phyloP scores from a whole-genome alignment of 2,113 vertebrate genomes.

The Rhynchopsitta pachyrhyncha region DNA sequence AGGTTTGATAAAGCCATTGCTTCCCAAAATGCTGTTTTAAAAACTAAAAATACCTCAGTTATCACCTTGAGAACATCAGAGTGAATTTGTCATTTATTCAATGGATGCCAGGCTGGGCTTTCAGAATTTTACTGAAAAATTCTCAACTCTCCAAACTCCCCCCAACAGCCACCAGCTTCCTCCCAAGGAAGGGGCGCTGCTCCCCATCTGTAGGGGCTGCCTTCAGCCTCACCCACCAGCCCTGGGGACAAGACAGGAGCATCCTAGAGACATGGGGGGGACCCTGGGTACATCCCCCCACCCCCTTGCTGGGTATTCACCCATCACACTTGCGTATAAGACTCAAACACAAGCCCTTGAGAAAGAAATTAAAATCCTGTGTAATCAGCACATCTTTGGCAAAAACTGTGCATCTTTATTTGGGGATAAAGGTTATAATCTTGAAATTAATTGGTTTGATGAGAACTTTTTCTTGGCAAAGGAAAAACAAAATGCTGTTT shows the following conservation, averaged over 20 bases:
- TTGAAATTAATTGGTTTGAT: not conserved
- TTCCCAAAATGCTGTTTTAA: not conserved
- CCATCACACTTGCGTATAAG: fast-evolving
- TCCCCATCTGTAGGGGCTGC: fast-evolving
- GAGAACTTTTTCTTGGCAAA: not conserved
- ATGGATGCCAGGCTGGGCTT: not conserved
- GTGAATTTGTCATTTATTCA: not conserved
- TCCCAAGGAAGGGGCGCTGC: fast-evolving
- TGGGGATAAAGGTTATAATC: not conserved
- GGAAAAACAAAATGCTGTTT: not conserved
- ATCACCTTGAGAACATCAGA: not conserved
- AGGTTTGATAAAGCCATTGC: not conserved
- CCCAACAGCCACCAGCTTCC: not conserved
- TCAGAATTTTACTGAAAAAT: not conserved
- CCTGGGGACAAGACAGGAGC: not conserved
- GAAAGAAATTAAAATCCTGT: not conserved
- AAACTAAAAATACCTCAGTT: not conserved
- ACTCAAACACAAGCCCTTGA: not conserved
- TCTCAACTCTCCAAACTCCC: not conserved
- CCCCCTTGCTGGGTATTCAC: not conserved
- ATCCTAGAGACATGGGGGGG: fast-evolving
- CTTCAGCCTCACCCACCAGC: not conserved
- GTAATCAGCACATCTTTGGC: not conserved
- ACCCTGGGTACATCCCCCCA: fast-evolving
- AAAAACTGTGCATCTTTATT: not conserved